Evolutionary conservation across 2,797 vertebrate species (phyloP), one percentile per base, ranked within the genome.

Genomic region (Glossophaga mutica): DNA sequence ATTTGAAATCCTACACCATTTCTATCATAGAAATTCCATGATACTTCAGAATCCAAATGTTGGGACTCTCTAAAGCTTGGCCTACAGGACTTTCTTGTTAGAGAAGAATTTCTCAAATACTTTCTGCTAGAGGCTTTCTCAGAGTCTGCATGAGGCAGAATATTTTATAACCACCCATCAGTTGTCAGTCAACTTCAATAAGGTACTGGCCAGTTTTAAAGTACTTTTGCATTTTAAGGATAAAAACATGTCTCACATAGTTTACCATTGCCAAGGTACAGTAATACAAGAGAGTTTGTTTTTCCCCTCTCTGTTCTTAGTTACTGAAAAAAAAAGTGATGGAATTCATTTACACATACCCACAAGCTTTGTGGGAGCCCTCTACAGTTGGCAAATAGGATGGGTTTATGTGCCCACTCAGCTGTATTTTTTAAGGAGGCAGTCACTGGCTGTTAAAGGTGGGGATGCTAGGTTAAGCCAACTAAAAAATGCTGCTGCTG

Each of bases 261-360:
- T 87, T 87, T 50, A 44, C 19, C 44, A 94, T 82, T 83, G 39
- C 50, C 74, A 76, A 74, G 46, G 34, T 94, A 77, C 22, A 79
- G 76, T 77, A 87, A 71, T 65, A 93, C 4, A 79, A 74, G n/a
- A 81, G 8, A 92, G 24, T 81, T 91, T 83, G 19, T 44, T 74
- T 39, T 44, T 9, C 3, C 1, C 2, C 9, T 0, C 4, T 19
- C 19, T 44, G 21, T 71, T 62, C 46, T 85, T 55, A 79, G 55
- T 82, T 84, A 77, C 24, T 74, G 18, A 48, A 94, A 88, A 81
- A 95, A 78, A 59, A 37, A 42, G 85, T 67, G 65, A n/a, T n/a
- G 32, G 67, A 91, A 86, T 96, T 95, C 77, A 90, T 97, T 87
- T 91, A 82, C 65, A 87, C 39, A 62, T 86, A 90, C 34, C 50